These are phyloP conservation scores for Phorcus lineatus DNA, from an alignment of 2,888 invertebrate genomes.

Conservation along the genomic window DNA sequence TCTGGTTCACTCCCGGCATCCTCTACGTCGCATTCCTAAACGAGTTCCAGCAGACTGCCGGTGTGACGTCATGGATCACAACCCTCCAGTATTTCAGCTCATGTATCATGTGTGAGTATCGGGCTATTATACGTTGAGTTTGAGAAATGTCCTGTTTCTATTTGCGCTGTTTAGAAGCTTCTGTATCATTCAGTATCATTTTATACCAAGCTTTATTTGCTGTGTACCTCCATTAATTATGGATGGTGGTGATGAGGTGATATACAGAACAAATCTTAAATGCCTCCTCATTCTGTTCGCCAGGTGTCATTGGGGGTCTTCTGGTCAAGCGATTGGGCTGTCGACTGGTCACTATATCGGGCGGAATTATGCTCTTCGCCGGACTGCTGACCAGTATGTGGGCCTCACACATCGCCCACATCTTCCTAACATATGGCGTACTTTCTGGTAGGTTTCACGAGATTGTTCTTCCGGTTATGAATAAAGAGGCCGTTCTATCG, in stretches of 20 bases:
- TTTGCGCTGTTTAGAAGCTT: no score
- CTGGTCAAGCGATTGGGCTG: not conserved
- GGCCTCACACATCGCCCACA: not conserved
- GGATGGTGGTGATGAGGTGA: no score
- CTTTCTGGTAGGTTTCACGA: not conserved
- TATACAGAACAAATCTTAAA: no score
- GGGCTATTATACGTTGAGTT: no score
- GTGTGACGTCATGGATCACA: not conserved
- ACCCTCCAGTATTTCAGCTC: not conserved
- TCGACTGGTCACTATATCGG: not conserved
- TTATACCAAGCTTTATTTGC: no score
- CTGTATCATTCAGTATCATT: no score
- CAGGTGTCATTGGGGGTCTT: not conserved
- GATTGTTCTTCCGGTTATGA: not conserved
- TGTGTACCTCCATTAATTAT: no score
- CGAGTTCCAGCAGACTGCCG: not conserved
- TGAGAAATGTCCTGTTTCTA: no score
- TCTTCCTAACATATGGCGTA: not conserved
- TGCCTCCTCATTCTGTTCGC: no score
- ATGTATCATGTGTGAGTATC: not conserved
- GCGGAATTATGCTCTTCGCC: not conserved
- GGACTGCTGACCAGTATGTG: conserved; percentile 1
- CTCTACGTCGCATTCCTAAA: not conserved
- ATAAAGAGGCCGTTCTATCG: no score
- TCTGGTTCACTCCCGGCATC: conserved; percentile 10